Conservation (phyloP, 1,140 invertebrate species). For the Drosophila navojoa region DNA sequence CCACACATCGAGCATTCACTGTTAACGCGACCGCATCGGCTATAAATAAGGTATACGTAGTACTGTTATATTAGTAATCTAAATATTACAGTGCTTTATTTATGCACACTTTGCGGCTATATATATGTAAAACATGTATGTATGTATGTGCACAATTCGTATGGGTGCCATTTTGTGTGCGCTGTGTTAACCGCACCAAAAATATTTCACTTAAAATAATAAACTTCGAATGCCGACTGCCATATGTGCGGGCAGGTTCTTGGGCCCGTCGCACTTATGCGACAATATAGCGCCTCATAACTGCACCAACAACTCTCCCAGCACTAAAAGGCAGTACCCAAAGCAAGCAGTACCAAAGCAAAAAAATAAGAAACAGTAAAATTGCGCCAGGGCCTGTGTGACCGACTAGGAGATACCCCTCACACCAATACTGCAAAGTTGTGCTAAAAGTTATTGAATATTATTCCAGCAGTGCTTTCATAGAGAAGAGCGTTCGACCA, state of each 20-base stretch:
- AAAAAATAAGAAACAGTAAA: not conserved
- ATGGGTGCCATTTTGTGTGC: constrained; percentile 20
- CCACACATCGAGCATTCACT: constrained; percentile 6
- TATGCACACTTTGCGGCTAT: constrained; percentile 26
- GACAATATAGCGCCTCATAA: constrained; percentile 21
- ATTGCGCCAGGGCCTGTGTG: too few relatives aligned
- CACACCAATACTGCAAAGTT: too few relatives aligned
- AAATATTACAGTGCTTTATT: constrained; percentile 36
- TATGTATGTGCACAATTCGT: not conserved
- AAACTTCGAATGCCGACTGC: constrained; percentile 21
- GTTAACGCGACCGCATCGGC: constrained; percentile 5
- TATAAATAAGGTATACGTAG: constrained; percentile 24
- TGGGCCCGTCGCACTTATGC: constrained; percentile 12
- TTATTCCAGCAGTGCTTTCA: too few relatives aligned
- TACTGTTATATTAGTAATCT: constrained; percentile 29
- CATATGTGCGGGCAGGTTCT: constrained; percentile 6
- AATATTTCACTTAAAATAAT: constrained; percentile 38
- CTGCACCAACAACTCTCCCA: constrained; percentile 5
- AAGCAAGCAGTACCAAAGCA: not conserved
- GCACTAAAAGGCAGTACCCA: constrained; percentile 1
- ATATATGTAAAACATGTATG: constrained; percentile 1
- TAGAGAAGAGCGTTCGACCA: too few relatives aligned
- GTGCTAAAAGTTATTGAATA: too few relatives aligned
- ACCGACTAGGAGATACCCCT: too few relatives aligned
- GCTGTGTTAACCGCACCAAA: constrained; percentile 18